A percentile compares a stretch with the other conserved stretches of the same genome.
Conservation (phyloP, 2,113 vertebrate genomes). For the Gambusia affinis region DNA sequence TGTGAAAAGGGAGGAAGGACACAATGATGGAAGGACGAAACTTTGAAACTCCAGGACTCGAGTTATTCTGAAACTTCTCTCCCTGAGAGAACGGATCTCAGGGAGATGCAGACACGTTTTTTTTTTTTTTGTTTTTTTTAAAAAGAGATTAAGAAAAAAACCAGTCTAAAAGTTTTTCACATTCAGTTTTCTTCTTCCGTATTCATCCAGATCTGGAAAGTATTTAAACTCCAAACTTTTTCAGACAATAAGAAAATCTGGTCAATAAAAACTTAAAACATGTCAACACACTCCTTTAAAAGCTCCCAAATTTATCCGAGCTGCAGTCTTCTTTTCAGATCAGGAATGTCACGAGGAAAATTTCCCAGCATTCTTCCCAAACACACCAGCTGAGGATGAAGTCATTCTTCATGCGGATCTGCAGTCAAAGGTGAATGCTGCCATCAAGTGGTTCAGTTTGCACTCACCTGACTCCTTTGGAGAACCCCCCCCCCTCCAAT, state of each 20-base stretch:
- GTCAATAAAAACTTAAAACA: no score
- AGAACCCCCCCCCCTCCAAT: no score
- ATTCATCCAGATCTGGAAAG: neutral
- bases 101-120: no score
- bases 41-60: no score
- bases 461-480: slow-evolving; percentile 5
- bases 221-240: no score
- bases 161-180: neutral
- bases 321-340: neutral
- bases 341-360: neutral
- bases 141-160: neutral
- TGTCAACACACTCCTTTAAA: no score
- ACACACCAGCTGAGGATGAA: neutral
- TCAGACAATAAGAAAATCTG: no score
- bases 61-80: no score
- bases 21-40: neutral
- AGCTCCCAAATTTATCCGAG: neutral
- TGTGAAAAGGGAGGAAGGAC: neutral
- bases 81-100: no score
- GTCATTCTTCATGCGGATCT: neutral
- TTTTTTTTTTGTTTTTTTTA: no score
- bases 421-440: slow-evolving; percentile 53
- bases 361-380: neutral
- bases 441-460: slow-evolving; percentile 59
- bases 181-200: neutral